Evolutionary conservation across 2,888 invertebrate genomes (phyloP).

Genomic region (Agelastica alni): DNA sequence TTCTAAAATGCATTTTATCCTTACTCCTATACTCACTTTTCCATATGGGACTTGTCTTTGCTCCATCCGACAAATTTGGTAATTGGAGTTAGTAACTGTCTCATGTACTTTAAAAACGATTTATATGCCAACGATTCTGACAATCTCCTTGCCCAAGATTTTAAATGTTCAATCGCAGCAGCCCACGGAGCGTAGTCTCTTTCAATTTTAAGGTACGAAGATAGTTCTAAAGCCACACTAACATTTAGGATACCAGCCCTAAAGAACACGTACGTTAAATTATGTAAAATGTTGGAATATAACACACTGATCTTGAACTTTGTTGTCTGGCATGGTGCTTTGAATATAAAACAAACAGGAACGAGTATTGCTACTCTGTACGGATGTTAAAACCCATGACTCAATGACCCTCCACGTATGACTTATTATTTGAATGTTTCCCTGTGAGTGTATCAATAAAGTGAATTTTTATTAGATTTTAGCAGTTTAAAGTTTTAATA

Average conservation of each 20-base stretch:
- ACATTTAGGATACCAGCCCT: slow-evolving; percentile 69
- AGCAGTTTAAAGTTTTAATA: too few relatives aligned
- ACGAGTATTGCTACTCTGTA: too few relatives aligned
- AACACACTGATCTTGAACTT: neutral
- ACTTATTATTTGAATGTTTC: too few relatives aligned
- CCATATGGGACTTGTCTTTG: slow-evolving; percentile 66
- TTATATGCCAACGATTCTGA: slow-evolving; percentile 73
- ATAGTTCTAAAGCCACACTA: slow-evolving; percentile 67
- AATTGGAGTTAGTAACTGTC: slow-evolving; percentile 63
- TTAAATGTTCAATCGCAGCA: slow-evolving; percentile 74
- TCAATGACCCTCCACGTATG: too few relatives aligned
- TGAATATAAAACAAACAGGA: too few relatives aligned
- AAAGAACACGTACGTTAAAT: slow-evolving; percentile 28
- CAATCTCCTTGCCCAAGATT: slow-evolving; percentile 73
- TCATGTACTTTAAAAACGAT: slow-evolving; percentile 66
- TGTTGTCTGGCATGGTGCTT: too few relatives aligned
- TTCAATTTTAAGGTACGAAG: slow-evolving; percentile 70
- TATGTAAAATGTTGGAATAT: neutral
- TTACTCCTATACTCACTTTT: slow-evolving; percentile 67
- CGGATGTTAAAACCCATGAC: too few relatives aligned
- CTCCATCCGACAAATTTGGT: slow-evolving; percentile 67
- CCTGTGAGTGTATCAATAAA: too few relatives aligned
- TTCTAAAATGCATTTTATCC: too few relatives aligned
- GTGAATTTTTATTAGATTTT: too few relatives aligned
- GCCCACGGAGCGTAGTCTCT: slow-evolving; percentile 85